These are phyloP conservation scores for Arctopsyche grandis DNA, from an alignment of 1,140 invertebrate genomes.

Conservation along the genomic window DNA sequence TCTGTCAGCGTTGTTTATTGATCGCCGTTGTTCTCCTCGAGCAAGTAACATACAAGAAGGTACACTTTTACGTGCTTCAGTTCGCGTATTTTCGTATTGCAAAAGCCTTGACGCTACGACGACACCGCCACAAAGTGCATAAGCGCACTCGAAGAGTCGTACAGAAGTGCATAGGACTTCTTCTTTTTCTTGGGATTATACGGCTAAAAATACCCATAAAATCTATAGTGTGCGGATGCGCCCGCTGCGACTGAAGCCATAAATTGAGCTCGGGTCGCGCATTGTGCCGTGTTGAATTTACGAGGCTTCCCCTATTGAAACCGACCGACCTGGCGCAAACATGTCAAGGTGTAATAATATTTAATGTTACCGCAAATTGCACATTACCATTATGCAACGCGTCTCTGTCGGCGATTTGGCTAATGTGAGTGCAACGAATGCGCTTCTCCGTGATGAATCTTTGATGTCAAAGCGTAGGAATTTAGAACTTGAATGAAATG, in stretches of 20 bases:
- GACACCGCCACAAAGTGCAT: background rate
- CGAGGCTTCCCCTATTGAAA: constrained; percentile 16
- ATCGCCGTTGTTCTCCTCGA: too few species aligned
- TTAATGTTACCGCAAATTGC: constrained; percentile 7
- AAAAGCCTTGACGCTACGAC: background rate
- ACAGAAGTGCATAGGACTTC: background rate
- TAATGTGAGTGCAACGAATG: too few species aligned
- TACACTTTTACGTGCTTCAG: too few species aligned
- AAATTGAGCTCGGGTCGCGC: background rate
- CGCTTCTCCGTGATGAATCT: too few species aligned
- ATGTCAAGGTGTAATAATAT: constrained; percentile 31
- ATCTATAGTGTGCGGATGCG: background rate
- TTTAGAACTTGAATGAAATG: too few species aligned
- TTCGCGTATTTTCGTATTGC: too few species aligned
- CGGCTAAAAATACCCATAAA: constrained; percentile 2
- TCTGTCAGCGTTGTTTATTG: too few species aligned
- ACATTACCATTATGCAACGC: constrained; percentile 7
- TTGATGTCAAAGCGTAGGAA: too few species aligned
- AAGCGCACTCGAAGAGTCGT: background rate
- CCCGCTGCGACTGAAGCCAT: constrained; percentile 14
- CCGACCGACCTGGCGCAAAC: background rate
- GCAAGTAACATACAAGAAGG: too few species aligned
- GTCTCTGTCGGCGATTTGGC: background rate
- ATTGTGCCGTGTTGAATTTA: constrained; percentile 11
- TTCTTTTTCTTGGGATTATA: too few species aligned